These are phyloP conservation scores for Coptotermes formosanus DNA, from an alignment of 1,140 invertebrate species.

Conservation along the genomic window DNA sequence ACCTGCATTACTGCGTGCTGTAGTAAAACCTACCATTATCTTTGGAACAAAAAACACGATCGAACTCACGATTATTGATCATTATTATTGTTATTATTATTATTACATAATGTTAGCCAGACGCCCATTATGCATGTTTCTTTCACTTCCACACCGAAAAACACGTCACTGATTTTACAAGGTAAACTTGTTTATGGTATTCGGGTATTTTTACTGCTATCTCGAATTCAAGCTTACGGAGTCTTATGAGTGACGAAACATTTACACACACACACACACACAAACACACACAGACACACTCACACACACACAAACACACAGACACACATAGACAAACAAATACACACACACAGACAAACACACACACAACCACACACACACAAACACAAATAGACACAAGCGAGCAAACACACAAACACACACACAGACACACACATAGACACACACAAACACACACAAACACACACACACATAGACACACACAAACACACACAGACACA, in stretches of 20 bases:
- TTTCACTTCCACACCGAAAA: background rate
- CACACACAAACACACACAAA: background rate
- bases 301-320: background rate
- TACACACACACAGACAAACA: background rate
- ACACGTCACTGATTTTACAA: background rate
- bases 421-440: background rate
- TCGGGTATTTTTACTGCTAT: background rate
- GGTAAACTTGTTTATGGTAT: background rate
- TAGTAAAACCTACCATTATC: background rate
- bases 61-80: background rate
- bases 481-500: background rate
- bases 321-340: background rate
- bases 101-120: background rate
- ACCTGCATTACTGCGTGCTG: background rate
- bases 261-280: background rate
- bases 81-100: constrained; percentile 2
- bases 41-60: background rate
- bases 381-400: too few species aligned
- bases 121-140: background rate
- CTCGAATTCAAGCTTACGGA: background rate
- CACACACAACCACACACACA: background rate
- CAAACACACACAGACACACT: background rate
- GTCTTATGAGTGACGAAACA: background rate
- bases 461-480: background rate
- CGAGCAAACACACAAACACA: too few species aligned